These are phyloP conservation scores for Astreopora myriophthalma DNA, from an alignment of 64 coral and sea anemone species.

Conservation along the genomic window DNA sequence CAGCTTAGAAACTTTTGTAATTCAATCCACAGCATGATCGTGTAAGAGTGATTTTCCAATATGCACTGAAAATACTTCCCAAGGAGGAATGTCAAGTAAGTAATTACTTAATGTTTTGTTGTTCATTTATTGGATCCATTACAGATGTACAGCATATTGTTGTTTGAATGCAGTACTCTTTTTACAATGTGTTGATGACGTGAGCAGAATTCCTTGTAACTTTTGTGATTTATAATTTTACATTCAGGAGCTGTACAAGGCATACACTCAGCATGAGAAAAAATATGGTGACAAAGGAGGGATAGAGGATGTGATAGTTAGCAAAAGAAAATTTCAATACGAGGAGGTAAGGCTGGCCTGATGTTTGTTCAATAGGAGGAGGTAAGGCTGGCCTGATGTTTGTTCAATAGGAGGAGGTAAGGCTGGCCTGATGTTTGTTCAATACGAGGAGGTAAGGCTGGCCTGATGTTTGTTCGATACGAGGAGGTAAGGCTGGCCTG, in stretches of 20 bases:
- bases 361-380: too few relatives aligned
- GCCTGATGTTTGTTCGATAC: too few relatives aligned
- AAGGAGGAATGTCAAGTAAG: slow-evolving; percentile 96
- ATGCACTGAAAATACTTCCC: slow-evolving; percentile 93
- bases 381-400: not conserved
- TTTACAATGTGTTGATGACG: not conserved
- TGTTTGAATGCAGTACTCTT: not conserved
- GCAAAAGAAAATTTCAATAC: slow-evolving; percentile 98
- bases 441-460: too few relatives aligned
- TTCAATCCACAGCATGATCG: slow-evolving; percentile 84
- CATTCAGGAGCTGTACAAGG: slow-evolving; percentile 87
- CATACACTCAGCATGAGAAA: slow-evolving; percentile 98
- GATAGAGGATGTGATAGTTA: slow-evolving; percentile 98
- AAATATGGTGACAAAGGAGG: slow-evolving; percentile 97
- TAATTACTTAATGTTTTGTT: not conserved
- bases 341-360: slow-evolving; percentile 80
- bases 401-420: too few relatives aligned
- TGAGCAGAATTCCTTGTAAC: too few relatives aligned
- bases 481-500: too few relatives aligned
- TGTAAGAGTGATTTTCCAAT: slow-evolving; percentile 96
- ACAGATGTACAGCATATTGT: not conserved
- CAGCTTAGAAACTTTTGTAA: too few relatives aligned
- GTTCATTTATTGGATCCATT: too few relatives aligned
- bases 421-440: too few relatives aligned
- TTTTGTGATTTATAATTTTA: not conserved